Evolutionary conservation across 2,797 vertebrate genomes (phyloP).

Genomic region (Anabas testudineus): DNA sequence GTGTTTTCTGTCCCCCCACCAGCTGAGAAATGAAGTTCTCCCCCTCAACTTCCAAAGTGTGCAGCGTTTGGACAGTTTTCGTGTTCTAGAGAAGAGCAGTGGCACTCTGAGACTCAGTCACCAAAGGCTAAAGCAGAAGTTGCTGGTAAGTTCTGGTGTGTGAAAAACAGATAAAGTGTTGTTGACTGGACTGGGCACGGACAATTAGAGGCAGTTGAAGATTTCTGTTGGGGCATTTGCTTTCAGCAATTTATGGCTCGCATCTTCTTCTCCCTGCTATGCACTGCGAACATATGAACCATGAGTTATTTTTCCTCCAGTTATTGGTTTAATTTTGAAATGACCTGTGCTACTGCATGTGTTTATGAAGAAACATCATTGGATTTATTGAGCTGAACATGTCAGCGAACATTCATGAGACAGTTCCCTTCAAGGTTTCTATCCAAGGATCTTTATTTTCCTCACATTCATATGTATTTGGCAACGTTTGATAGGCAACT

Average conservation of each 20-base stretch:
- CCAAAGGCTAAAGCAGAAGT: constrained; percentile 71
- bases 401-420: constrained; percentile 16
- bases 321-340: constrained; percentile 59
- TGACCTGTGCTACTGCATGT: constrained; percentile 27
- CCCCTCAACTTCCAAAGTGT: constrained; percentile 71
- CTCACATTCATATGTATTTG: too few species aligned
- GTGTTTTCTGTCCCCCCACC: constrained; percentile 30
- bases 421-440: background rate
- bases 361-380: constrained; percentile 11
- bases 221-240: constrained; percentile 42
- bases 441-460: background rate
- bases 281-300: constrained; percentile 52
- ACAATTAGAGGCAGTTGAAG: constrained; percentile 45
- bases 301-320: constrained; percentile 48
- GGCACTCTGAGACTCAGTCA: constrained; percentile 59
- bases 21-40: constrained; percentile 84
- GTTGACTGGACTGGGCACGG: constrained; percentile 38
- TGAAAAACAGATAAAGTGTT: constrained; percentile 40
- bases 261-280: constrained; percentile 37
- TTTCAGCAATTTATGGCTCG: constrained; percentile 41
- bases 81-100: constrained; percentile 74
- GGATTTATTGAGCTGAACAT: constrained; percentile 43
- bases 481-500: too few species aligned
- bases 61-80: constrained; percentile 67
- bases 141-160: constrained; percentile 82